Conservation (phyloP, 1,140 invertebrate genomes). For the Drosophila virilis region DNA sequence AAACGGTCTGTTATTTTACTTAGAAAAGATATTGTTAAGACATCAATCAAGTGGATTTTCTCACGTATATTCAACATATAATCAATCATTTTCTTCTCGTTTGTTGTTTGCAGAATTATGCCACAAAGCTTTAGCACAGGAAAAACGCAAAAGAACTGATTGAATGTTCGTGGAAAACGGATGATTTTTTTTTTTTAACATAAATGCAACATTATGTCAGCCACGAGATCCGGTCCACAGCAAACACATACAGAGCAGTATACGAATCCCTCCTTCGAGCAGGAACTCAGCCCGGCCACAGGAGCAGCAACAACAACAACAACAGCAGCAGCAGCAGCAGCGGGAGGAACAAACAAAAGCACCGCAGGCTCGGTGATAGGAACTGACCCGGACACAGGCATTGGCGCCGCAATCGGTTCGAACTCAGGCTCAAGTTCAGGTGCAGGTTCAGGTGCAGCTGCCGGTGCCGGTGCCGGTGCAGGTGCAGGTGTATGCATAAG, state of each 20-base stretch:
- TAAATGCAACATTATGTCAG: conserved; percentile 69
- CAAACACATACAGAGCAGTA: conserved; percentile 65
- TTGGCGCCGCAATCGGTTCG: conserved; percentile 4
- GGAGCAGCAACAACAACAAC: background rate
- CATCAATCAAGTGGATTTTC: too few relatives aligned
- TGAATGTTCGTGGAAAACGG: conserved; percentile 36
- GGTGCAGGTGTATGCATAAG: conserved; percentile 2
- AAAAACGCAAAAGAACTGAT: conserved; percentile 45
- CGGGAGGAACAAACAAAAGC: background rate
- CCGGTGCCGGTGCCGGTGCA: background rate
- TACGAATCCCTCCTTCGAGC: conserved; percentile 79
- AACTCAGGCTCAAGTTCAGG: conserved; percentile 24
- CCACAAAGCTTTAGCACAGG: conserved; percentile 49
- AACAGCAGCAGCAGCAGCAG: conserved; percentile 3
- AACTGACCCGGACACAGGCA: conserved; percentile 18
- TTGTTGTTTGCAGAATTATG: conserved; percentile 34
- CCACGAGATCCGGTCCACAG: conserved; percentile 53
- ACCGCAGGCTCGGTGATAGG: conserved; percentile 19
- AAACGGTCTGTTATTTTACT: too few relatives aligned
- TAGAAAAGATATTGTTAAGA: too few relatives aligned
- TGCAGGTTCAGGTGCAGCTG: conserved; percentile 8
- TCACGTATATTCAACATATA: too few relatives aligned
- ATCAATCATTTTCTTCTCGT: background rate
- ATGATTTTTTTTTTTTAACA: conserved; percentile 3
- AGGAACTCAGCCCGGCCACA: conserved; percentile 51